phyloP scores from a whole-genome alignment of 2,113 vertebrate species.

The Antigone vipio region DNA sequence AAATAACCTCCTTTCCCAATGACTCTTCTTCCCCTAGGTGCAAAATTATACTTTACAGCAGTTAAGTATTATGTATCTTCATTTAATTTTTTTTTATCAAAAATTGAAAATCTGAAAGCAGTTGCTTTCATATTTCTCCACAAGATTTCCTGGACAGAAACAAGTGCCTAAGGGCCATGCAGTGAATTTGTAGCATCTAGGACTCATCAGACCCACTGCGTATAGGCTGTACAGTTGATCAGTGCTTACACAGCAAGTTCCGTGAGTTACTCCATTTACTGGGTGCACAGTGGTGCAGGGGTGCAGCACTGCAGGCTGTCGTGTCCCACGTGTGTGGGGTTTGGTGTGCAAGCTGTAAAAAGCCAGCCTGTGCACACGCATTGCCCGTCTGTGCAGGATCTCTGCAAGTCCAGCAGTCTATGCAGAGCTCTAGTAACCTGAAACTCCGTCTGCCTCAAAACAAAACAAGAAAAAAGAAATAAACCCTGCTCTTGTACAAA shows the following conservation, averaged over 20 bases:
- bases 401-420: neutral
- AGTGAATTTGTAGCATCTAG: neutral
- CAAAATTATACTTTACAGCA: neutral
- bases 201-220: rapidly evolving
- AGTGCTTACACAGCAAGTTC: neutral
- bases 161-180: neutral
- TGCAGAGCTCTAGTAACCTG: neutral
- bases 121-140: neutral
- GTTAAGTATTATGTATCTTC: neutral
- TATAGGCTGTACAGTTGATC: neutral
- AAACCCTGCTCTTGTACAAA: neutral
- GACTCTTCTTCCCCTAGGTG: neutral
- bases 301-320: neutral
- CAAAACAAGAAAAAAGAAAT: neutral
- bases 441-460: neutral
- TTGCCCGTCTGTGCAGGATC: neutral
- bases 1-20: neutral
- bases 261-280: neutral
- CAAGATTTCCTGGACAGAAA: neutral
- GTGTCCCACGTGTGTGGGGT: rapidly evolving
- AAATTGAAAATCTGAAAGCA: neutral
- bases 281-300: neutral
- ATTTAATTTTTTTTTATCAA: neutral
- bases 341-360: neutral
- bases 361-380: rapidly evolving